phyloP scores from a whole-genome alignment of 2,888 invertebrate species.

The Mayetiola destructor region DNA sequence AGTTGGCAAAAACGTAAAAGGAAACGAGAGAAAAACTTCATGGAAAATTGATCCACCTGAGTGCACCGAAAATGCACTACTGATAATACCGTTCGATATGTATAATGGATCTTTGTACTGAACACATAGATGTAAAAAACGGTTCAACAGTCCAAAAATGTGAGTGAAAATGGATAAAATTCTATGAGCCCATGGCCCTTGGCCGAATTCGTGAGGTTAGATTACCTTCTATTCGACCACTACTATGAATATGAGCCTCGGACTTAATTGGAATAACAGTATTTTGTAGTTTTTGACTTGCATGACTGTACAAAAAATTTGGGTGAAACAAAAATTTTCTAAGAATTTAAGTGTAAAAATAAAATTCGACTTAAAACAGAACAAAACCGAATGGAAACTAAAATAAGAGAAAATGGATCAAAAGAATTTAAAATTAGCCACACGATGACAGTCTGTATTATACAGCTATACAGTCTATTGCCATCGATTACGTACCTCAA shows the following conservation, averaged over 20 bases:
- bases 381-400: background rate
- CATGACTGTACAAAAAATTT: background rate
- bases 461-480: no score
- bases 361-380: background rate
- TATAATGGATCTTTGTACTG: background rate
- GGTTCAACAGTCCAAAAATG: no score
- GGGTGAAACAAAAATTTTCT: background rate
- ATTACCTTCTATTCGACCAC: background rate
- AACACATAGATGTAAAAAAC: background rate
- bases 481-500: conserved; percentile 30
- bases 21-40: no score
- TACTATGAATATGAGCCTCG: background rate
- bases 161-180: background rate
- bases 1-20: no score
- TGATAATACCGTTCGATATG: conserved; percentile 1
- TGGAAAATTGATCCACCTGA: conserved; percentile 6
- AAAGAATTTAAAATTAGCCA: no score
- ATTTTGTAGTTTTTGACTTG: no score
- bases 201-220: background rate
- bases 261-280: background rate
- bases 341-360: background rate
- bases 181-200: background rate
- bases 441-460: background rate
- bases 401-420: conserved; percentile 10
- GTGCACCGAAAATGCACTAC: conserved; percentile 2